phyloP scores from a whole-genome alignment of 2,797 vertebrate species.

The Pseudocheirus occidentalis region DNA sequence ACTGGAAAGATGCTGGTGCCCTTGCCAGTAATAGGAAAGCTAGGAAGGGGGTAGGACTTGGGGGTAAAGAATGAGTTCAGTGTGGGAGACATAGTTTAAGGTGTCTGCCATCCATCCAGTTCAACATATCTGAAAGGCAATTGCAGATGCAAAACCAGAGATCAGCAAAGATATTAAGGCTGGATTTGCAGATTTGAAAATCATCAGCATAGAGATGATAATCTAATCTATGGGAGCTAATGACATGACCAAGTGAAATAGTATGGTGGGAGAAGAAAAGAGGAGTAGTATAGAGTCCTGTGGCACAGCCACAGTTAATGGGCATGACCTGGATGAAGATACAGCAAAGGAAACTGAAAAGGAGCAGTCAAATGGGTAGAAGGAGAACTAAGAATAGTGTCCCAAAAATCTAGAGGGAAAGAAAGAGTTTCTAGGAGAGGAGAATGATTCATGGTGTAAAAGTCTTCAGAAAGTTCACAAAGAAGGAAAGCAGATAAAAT shows the following conservation, averaged over 20 bases:
- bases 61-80: background rate
- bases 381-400: background rate
- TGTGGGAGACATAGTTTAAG: background rate
- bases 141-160: background rate
- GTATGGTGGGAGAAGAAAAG: background rate
- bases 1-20: background rate
- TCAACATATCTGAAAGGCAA: background rate
- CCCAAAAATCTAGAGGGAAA: background rate
- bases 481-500: background rate
- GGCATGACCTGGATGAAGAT: background rate
- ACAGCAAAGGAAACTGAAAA: background rate
- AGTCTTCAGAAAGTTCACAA: background rate
- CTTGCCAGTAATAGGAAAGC: background rate
- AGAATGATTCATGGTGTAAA: background rate
- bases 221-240: background rate
- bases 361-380: background rate
- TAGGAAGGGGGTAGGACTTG: background rate
- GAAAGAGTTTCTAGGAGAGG: background rate
- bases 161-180: background rate
- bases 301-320: too few relatives aligned
- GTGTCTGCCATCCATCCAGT: background rate
- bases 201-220: background rate
- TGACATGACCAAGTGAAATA: background rate
- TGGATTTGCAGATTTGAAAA: background rate
- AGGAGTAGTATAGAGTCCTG: background rate